These are phyloP conservation scores for Periparus ater DNA, from an alignment of 2,797 vertebrate genomes.

Conservation along the genomic window DNA sequence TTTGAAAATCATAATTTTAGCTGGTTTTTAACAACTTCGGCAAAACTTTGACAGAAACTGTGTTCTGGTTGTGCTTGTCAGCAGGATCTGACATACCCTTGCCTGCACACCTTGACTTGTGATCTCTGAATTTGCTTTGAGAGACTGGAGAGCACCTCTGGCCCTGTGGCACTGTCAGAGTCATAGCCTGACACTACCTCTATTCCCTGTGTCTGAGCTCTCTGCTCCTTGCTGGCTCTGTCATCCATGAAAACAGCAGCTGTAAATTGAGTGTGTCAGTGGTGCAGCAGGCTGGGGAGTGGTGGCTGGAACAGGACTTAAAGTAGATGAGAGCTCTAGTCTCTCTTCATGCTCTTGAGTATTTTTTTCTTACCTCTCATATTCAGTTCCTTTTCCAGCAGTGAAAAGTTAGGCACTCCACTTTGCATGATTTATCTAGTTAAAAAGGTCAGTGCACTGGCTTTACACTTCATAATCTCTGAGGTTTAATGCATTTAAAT, in stretches of 20 bases:
- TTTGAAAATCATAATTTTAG: not conserved
- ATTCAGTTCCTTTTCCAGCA: not conserved
- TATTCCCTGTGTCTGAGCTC: not conserved
- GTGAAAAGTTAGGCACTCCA: not conserved
- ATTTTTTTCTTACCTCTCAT: not conserved
- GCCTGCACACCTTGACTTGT: not conserved
- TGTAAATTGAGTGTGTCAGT: rapidly evolving
- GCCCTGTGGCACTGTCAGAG: not conserved
- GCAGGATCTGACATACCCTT: not conserved
- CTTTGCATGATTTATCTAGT: not conserved
- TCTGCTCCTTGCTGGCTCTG: not conserved
- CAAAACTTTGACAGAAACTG: not conserved
- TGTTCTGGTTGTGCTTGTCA: not conserved
- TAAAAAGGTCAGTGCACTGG: not conserved
- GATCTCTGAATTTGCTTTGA: not conserved
- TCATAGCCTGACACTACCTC: not conserved
- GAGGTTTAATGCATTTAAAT: not conserved
- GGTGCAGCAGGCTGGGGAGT: not conserved
- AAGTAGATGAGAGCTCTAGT: not conserved
- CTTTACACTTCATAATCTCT: not conserved
- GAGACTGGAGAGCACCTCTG: not conserved
- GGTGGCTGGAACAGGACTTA: not conserved
- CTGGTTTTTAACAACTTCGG: not conserved
- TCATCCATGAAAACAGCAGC: not conserved
- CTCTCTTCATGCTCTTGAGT: not conserved